A percentile compares a stretch with the other conserved stretches of the same genome.
Evolutionary conservation across 2,888 invertebrate species (phyloP).

Genomic region (Tridacna gigas): DNA sequence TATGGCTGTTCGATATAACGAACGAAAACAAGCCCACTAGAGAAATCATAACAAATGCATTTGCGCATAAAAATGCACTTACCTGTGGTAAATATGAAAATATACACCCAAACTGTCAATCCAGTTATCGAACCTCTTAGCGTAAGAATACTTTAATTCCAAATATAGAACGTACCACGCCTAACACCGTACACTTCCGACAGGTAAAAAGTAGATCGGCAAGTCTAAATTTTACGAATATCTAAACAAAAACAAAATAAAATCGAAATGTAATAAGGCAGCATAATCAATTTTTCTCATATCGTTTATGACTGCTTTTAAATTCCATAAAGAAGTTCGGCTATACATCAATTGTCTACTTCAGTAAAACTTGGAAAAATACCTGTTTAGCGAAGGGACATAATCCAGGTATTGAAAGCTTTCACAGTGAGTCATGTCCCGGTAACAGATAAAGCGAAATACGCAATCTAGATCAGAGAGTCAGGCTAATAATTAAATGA

Average conservation of each 20-base stretch:
- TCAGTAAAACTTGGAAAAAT: not conserved
- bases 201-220: constrained; percentile 33
- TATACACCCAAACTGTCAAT: not conserved
- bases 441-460: no score
- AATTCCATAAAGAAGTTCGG: no score
- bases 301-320: no score
- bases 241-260: no score
- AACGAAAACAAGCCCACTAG: not conserved
- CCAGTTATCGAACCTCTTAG: constrained; percentile 26
- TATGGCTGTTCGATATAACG: not conserved
- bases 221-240: no score
- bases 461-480: no score
- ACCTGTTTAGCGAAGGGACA: constrained; percentile 26
- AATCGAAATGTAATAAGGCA: no score
- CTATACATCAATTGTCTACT: no score
- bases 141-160: constrained; percentile 15
- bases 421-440: constrained; percentile 1
- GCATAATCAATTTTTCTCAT: no score
- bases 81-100: constrained; percentile 1
- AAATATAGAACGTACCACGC: constrained; percentile 37
- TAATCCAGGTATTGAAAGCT: constrained; percentile 11
- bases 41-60: not conserved
- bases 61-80: constrained; percentile 3
- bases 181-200: constrained; percentile 24
- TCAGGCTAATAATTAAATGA: no score